These are phyloP conservation scores for Tolmerus cingulatus DNA, from an alignment of 2,888 invertebrate genomes.

Conservation along the genomic window DNA sequence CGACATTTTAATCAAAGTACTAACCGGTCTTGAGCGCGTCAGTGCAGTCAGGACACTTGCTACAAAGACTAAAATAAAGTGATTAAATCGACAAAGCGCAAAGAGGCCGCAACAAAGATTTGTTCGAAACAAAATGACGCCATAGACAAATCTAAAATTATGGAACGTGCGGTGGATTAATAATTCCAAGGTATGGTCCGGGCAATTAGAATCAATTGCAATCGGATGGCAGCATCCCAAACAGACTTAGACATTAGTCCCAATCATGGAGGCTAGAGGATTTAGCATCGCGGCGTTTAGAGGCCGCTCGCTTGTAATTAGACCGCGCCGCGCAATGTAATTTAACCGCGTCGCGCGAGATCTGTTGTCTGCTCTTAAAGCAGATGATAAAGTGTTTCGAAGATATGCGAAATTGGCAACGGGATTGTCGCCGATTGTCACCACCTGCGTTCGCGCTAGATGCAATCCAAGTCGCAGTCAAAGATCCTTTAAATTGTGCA, in stretches of 20 bases:
- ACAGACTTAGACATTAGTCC: not conserved
- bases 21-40: not conserved
- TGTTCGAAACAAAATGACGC: not conserved
- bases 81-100: not conserved
- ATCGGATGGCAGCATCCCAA: not conserved
- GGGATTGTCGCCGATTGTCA: conserved; percentile 25
- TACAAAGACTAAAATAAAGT: not conserved
- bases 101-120: not conserved
- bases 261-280: conserved; percentile 1
- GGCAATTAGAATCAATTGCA: conserved; percentile 27
- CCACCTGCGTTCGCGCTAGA: conserved; percentile 38
- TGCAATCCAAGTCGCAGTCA: conserved; percentile 51
- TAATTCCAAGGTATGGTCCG: not conserved
- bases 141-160: not conserved
- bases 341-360: not conserved
- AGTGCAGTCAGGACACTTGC: not conserved
- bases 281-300: not conserved
- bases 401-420: conserved; percentile 39
- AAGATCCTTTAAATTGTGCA: conserved; percentile 52
- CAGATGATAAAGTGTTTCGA: conserved; percentile 3
- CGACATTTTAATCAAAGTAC: not conserved
- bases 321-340: conserved; percentile 32
- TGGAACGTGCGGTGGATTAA: not conserved
- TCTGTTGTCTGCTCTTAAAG: conserved; percentile 15
- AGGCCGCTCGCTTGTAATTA: conserved; percentile 26